phyloP scores from a whole-genome alignment of 2,888 invertebrate genomes.

The Pristionchus exspectatus region DNA sequence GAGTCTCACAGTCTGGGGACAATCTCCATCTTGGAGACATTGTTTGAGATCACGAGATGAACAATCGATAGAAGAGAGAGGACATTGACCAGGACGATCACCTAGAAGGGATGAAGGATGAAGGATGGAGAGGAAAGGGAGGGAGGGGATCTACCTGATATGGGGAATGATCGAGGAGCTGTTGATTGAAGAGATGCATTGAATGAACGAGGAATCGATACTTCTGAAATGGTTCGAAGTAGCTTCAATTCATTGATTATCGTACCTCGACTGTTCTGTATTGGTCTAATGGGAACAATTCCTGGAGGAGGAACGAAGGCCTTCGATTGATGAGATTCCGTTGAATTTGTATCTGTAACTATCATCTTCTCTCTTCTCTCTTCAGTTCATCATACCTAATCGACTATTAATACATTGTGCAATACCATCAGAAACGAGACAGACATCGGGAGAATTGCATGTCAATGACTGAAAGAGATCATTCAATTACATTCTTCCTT shows the following conservation, averaged over 20 bases:
- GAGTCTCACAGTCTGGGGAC: constrained; percentile 16
- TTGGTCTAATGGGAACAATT: constrained; percentile 18
- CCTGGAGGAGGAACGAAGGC: constrained; percentile 7
- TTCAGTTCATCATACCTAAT: background rate
- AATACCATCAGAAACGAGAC: constrained; percentile 37
- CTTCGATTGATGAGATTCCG: background rate
- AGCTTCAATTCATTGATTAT: background rate
- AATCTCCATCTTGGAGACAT: constrained; percentile 41
- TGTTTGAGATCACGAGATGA: background rate
- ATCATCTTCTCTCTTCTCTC: background rate
- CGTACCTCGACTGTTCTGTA: constrained; percentile 16
- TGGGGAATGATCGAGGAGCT: constrained; percentile 30
- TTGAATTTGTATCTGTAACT: background rate
- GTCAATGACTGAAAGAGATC: background rate
- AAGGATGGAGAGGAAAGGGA: background rate
- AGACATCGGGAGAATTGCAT: constrained; percentile 40
- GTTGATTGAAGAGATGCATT: background rate
- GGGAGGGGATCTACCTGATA: background rate
- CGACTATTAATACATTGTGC: constrained; percentile 32
- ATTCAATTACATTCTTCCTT: background rate
- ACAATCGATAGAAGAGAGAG: constrained; percentile 28
- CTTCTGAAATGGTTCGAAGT: background rate
- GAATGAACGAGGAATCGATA: background rate
- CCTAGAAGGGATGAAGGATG: background rate
- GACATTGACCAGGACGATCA: constrained; percentile 45